Evolutionary conservation across 2,888 invertebrate species (phyloP), one percentile per base, ranked within the genome.

Genomic region (Ecdyonurus torrentis): DNA sequence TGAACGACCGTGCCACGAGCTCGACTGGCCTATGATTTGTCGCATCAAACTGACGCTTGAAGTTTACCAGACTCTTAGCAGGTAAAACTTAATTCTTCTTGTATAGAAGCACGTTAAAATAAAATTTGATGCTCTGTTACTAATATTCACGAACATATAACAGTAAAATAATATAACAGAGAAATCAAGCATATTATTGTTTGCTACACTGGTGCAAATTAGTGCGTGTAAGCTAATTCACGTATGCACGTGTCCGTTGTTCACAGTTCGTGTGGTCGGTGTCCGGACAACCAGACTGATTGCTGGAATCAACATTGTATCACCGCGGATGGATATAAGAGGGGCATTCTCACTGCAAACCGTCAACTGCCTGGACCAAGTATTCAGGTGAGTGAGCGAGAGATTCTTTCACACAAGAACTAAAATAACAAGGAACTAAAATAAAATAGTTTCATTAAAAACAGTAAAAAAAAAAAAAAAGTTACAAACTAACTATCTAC

Each of bases 11-110:
- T 90, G 90, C 73, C 84, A 86, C 70, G 85, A 85, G 67, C 75
- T 85, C 65, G 86, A 84, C 70, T 86, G 86, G 83, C 87, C 87
- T 2, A 87, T 87, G 86, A 86, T 85, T 69, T 90, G 90, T 73
- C 78, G 87, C 64, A 82, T 88, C 66, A 85, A 86, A 75, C 77
- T 89, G 68, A 83, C 83, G 58, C 76, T 89, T 64, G 89, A 89
- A 75, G 82, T 83, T 67, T 85, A 86, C 71, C 83, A 84, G 71
- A 82, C 85, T 2, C 77, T 83, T 67, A 83, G 84, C 79, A 83
- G 82, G 85, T 84, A 75, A 78, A 81, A 60, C 52, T 58, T 58
- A 58, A 7, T 20, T 5, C 37, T 37, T 37, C 37, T 10, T 37
- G 37, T 15, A 37, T n/a, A n/a, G n/a, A n/a, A n/a, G n/a, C n/a